Evolutionary conservation across 2,113 vertebrate genomes (phyloP), one percentile per base, ranked within the genome.

Genomic region (Oophaga pumilio): DNA sequence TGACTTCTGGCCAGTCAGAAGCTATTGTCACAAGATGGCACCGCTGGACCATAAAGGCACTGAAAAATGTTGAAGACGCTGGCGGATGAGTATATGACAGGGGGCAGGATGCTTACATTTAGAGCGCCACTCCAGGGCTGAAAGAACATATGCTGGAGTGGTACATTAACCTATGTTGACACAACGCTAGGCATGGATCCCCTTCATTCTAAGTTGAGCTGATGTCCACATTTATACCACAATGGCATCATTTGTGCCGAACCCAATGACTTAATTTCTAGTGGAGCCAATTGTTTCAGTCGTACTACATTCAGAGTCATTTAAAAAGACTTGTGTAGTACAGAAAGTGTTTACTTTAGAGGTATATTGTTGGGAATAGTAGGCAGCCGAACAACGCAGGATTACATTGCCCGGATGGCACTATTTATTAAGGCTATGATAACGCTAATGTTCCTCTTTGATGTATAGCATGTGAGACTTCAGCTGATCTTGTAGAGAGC

Each of bases 341-440:
- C 92, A 94, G 93, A 90, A 90, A 89, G 92, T 96, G 94, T 97
- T 96, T 96, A 93, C 94, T 94, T 94, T 94, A 94, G 93, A 92
- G 94, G 91, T 91, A 91, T 93, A 93, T 93, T 93, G 85, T 93
- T 88, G 90, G 90, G 92, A 93, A 91, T 91, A 93, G 94, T 93
- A 94, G 95, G 95, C 93, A 91, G 91, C 92, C 92, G 93, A 94
- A 93, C 92, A 94, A 94, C 92, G 92, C 83, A 91, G 92, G 92
- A 95, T 94, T 93, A 89, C 91, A 88, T 92, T 93, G 93, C 93
- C 92, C 91, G 93, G 93, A 94, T 94, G 93, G 93, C 90, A 89
- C 93, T 95, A 93, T 95, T 95, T 97, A 95, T 95, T 94, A 95
- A 94, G 87, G 90, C 94, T 93, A 92, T 95, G 93, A 95, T 95